Conservation (phyloP, 53 echinoderm and acorn worm genomes). For the Stichopus horrens region DNA sequence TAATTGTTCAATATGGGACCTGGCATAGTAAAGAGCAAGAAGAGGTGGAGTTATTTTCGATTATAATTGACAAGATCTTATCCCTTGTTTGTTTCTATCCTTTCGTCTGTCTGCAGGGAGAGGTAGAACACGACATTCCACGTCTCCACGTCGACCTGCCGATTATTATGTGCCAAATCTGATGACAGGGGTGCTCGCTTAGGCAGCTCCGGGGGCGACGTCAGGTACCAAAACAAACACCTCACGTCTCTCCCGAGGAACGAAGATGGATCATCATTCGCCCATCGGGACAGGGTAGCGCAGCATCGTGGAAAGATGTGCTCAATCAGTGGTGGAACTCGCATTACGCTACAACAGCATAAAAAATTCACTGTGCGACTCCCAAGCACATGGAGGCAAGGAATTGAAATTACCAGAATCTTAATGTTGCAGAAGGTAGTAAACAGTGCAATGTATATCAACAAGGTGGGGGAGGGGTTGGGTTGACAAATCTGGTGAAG, state of each 20-base stretch:
- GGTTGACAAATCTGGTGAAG: neutral
- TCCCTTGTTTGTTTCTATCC: neutral
- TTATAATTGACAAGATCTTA: neutral
- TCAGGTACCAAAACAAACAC: neutral
- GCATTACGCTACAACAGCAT: neutral
- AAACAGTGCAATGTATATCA: too few species aligned
- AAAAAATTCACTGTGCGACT: neutral
- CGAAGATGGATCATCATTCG: neutral
- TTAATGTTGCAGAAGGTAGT: too few species aligned
- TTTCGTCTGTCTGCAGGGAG: constrained; percentile 60
- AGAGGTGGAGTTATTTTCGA: neutral
- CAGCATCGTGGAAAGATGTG: neutral
- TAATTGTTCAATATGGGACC: too few species aligned
- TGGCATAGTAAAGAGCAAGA: too few species aligned
- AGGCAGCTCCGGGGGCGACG: neutral
- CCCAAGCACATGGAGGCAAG: neutral
- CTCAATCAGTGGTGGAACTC: neutral
- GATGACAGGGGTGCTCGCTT: constrained; percentile 13
- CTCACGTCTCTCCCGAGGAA: neutral
- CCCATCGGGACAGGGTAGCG: neutral
- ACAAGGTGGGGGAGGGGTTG: neutral
- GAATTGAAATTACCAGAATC: neutral
- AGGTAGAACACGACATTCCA: constrained; percentile 79
- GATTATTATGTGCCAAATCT: constrained; percentile 68
- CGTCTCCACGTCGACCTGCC: constrained; percentile 83